Evolutionary conservation across 2,797 vertebrate species (phyloP), one percentile per base, ranked within the genome.

Genomic region (Bradypodion pumilum): DNA sequence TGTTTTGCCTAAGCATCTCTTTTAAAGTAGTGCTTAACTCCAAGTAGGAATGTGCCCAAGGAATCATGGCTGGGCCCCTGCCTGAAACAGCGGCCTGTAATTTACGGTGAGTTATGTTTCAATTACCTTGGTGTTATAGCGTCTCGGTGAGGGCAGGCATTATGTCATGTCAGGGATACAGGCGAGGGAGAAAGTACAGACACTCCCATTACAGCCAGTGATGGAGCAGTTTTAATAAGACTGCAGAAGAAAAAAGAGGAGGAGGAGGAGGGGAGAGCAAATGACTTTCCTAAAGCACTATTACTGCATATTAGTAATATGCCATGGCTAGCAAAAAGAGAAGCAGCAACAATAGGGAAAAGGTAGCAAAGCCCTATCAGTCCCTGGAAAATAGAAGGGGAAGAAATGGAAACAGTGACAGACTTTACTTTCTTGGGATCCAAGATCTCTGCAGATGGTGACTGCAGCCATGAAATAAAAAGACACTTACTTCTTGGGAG

Each of bases 61-160:
- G 90, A 95, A 95, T 89, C 95, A 93, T 91, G 91, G 92, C 91
- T 56, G 5, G 89, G 94, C 82, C 94, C 90, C 91, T 94, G 94
- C 90, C 91, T 95, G 94, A 88, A 95, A 95, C 94, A 94, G 90
- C 86, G 88, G 95, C 87, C 93, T 95, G 95, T 96, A 95, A 96
- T 96, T 96, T 96, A 96, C 85, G 21, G 94, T 96, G 96, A 96
- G 93, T 96, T 96, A 97, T 97, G 96, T 95, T 96, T 96, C 96
- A 96, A 96, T 97, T 97, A 96, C 95, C 93, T 96, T 80, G 73
- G 91, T 94, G 94, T 96, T 96, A 95, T 93, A 95, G 95, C 94
- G 81, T 95, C 93, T 95, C 92, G 89, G 94, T 89, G 94, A 96
- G 95, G 95, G 94, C 94, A 95, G 94, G 93, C 93, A 94, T 95